Base-by-base conservation (phyloP, 2,888 invertebrate genomes). In the Epistrophe grossulariae region DNA sequence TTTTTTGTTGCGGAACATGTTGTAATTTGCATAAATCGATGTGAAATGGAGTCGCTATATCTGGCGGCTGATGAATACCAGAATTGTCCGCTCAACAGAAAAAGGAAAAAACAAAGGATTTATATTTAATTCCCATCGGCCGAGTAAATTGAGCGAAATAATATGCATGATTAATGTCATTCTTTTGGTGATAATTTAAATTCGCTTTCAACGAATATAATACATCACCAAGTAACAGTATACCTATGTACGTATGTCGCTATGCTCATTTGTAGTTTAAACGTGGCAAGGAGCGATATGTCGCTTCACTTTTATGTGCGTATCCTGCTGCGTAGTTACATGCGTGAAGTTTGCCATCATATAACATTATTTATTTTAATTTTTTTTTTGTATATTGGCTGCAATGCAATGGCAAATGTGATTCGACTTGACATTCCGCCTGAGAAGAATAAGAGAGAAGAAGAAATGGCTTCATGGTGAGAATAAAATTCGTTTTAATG, bases 121-220 rank as follows among this genome's bases (percentile, higher is more conserved):
- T 79, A 79, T 79, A 83, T 87, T 87, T 74, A 76, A 87, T 87
- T 83, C 73, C 57, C 83, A 79, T 83, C 38, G 83, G 70, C 50
- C 43, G 72, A 66, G 82, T 72, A 83, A 87, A 87, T 87, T 87
- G 87, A 79, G 87, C 72, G 82, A 35, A 71, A 79, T 87, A 83
- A 87, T 87, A 83, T 83, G 83, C 83, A 83, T 87, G 87, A 87
- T 87, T 87, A 87, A 83, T 87, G 87, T 87, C 83, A 83, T 87
- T 87, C 82, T 79, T 50, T 87, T 68, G 66, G 76, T 60, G 79
- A 83, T 87, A 83, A 83, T 87, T 52, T 62, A 83, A 87, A 83
- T 74, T 76, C 79, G 74, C 72, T 83, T 83, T 83, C 78, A 71
- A 52, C 70, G 45, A 76, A 77, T 76, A 59, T 64, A 59, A 59